These are phyloP conservation scores for Poeciliopsis infans DNA, from an alignment of 2,797 vertebrate genomes.

Conservation along the genomic window DNA sequence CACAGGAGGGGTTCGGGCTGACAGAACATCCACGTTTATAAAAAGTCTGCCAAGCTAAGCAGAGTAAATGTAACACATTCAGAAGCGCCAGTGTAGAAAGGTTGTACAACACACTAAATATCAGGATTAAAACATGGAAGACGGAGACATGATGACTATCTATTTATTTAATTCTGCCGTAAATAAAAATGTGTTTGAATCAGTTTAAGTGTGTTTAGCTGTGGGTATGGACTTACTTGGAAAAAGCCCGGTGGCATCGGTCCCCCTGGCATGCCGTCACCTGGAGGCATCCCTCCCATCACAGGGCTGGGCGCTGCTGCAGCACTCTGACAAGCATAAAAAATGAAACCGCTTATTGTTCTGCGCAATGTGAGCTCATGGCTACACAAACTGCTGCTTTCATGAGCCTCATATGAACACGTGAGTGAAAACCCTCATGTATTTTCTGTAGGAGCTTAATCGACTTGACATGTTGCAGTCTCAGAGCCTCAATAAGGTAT, in stretches of 20 bases:
- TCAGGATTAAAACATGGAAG: neutral
- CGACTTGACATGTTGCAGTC: constrained; percentile 7
- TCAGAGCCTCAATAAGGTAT: constrained; percentile 29
- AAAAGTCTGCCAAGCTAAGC: constrained; percentile 31
- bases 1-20: constrained; percentile 51
- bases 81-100: neutral
- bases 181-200: neutral
- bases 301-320: constrained; percentile 98
- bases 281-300: constrained; percentile 98
- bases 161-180: neutral
- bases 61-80: constrained; percentile 27
- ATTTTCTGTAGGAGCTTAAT: constrained; percentile 27
- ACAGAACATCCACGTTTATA: constrained; percentile 54
- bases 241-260: constrained; percentile 98
- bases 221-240: constrained; percentile 84
- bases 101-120: neutral
- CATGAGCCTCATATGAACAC: neutral
- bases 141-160: neutral
- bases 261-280: constrained; percentile 95
- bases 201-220: neutral
- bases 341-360: constrained; percentile 5
- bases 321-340: constrained; percentile 86
- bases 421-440: constrained; percentile 10
- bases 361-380: neutral
- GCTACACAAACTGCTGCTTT: neutral